Evolutionary conservation across 1,140 invertebrate genomes (phyloP).

Genomic region (Bombus pascuorum): DNA sequence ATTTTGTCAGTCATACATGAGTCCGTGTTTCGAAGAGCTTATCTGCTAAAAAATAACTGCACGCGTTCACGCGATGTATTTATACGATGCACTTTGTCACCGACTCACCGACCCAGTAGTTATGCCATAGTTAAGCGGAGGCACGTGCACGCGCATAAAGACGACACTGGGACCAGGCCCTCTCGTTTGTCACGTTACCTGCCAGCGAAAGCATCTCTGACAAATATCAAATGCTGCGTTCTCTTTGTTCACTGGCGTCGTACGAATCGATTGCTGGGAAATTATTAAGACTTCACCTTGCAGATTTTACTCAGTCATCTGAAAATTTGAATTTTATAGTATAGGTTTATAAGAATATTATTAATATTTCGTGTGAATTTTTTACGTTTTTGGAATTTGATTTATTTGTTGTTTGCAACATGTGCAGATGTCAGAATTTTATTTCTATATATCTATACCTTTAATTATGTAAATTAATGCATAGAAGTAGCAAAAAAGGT

Average conservation of each 20-base stretch:
- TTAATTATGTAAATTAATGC: not conserved
- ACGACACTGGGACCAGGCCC: slow-evolving; percentile 11
- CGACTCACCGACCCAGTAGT: slow-evolving; percentile 36
- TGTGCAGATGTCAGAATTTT: not conserved
- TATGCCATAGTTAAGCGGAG: slow-evolving; percentile 48
- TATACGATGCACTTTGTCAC: slow-evolving; percentile 43
- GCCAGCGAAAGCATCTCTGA: slow-evolving; percentile 26
- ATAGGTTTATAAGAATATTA: not conserved
- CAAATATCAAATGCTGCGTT: slow-evolving; percentile 30
- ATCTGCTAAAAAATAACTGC: slow-evolving; percentile 42
- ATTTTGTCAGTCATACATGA: not conserved
- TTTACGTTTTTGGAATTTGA: not conserved
- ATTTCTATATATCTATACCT: not conserved
- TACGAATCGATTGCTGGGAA: slow-evolving; percentile 19
- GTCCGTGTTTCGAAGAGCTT: slow-evolving; percentile 6
- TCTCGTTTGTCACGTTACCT: slow-evolving; percentile 28
- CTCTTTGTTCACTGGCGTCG: not conserved
- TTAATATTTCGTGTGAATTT: not conserved
- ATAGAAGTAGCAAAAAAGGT: not conserved
- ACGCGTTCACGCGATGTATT: slow-evolving; percentile 39
- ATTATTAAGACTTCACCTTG: not conserved
- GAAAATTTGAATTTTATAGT: too few relatives aligned
- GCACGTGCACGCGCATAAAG: slow-evolving; percentile 53
- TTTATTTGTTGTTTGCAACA: not conserved
- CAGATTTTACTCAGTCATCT: too few relatives aligned